These are phyloP conservation scores for Drosophila histrio DNA, from an alignment of 2,888 invertebrate species.

Conservation along the genomic window DNA sequence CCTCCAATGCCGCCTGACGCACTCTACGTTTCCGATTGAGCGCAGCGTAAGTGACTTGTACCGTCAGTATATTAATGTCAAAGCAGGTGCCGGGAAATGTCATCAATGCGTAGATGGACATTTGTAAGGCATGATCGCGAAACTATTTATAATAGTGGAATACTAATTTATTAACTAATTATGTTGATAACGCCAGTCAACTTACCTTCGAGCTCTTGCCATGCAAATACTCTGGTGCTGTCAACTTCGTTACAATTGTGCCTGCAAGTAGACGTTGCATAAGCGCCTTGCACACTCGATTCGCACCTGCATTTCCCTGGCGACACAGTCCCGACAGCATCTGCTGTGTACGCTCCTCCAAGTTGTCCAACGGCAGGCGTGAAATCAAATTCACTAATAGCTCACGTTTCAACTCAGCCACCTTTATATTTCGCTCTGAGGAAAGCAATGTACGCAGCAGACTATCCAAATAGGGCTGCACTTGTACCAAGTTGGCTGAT, in stretches of 20 bases:
- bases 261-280: slow-evolving; percentile 84
- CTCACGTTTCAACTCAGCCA: slow-evolving; percentile 83
- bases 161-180: background rate
- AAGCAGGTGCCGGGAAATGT: slow-evolving; percentile 92
- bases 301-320: slow-evolving; percentile 83
- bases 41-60: slow-evolving; percentile 83
- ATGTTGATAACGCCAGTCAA: background rate
- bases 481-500: slow-evolving; percentile 85
- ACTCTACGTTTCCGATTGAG: slow-evolving; percentile 89
- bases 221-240: slow-evolving; percentile 84
- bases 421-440: slow-evolving; percentile 86
- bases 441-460: slow-evolving; percentile 87
- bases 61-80: slow-evolving; percentile 85
- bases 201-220: slow-evolving; percentile 84
- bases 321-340: slow-evolving; percentile 84
- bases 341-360: slow-evolving; percentile 83
- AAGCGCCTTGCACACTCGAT: slow-evolving; percentile 84
- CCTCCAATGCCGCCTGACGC: slow-evolving; percentile 91
- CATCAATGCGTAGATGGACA: slow-evolving; percentile 90
- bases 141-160: slow-evolving; percentile 83
- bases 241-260: slow-evolving; percentile 83
- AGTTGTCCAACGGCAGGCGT: slow-evolving; percentile 83
- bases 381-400: slow-evolving; percentile 83
- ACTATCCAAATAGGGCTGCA: slow-evolving; percentile 87
- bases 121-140: slow-evolving; percentile 90